Percentiles rank a stretch among this genome's conserved stretches.
Evolutionary conservation across 2,797 vertebrate genomes (phyloP).

Genomic region (Phylloscopus collybita): DNA sequence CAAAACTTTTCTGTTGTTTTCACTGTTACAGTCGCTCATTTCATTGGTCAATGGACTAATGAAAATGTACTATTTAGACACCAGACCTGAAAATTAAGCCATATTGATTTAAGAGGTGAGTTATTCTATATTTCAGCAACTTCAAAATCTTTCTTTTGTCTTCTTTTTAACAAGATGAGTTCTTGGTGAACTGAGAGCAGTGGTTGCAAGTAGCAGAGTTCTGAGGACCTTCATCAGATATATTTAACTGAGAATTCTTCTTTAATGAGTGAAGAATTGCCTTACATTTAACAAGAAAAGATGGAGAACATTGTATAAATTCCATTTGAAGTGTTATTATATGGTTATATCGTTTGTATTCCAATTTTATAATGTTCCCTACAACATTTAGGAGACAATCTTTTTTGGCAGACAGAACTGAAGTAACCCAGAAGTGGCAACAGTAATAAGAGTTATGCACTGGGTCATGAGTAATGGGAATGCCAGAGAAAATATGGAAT

Average conservation of each 20-base stretch:
- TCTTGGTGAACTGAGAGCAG: neutral
- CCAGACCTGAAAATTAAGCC: neutral
- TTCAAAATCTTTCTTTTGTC: neutral
- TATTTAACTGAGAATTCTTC: neutral
- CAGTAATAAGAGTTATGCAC: neutral
- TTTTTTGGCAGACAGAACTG: neutral
- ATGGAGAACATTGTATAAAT: neutral
- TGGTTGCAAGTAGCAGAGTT: neutral
- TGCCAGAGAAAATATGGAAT: rapidly evolving
- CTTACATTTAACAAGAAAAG: neutral
- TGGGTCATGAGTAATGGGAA: neutral
- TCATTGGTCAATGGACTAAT: neutral
- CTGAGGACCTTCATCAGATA: neutral
- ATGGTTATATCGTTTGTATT: neutral
- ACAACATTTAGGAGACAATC: neutral
- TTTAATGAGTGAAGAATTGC: neutral
- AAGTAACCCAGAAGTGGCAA: neutral
- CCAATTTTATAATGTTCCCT: neutral
- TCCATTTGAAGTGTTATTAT: neutral
- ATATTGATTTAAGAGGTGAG: neutral
- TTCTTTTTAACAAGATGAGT: neutral
- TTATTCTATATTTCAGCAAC: neutral
- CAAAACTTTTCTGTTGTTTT: neutral
- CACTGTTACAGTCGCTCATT: neutral
- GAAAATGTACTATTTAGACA: neutral